Evolutionary conservation across 2,797 vertebrate genomes (phyloP), one percentile per base, ranked within the genome.

Genomic region (Anableps anableps): DNA sequence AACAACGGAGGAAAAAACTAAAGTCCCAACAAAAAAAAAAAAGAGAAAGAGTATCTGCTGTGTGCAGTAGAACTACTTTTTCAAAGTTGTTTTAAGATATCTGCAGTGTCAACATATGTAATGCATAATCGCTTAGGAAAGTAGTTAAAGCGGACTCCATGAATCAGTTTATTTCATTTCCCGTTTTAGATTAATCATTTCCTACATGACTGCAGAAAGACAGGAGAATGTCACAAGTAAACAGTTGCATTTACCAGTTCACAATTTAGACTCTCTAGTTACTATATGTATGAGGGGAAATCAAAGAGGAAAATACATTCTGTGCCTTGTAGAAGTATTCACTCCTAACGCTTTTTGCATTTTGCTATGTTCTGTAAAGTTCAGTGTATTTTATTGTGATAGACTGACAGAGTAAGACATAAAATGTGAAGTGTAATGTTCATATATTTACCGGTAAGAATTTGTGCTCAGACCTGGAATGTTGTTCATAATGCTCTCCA

Each of bases 161-260:
- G 88, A 86, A 84, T 93, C 81, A 88, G 78, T 50, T 68, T 11
- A 72, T 74, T 83, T 79, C 50, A 60, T 45, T 80, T 74, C 86
- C 58, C 77, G 77, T 88, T 89, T 88, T 83, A 88, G 80, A 81
- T 73, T 68, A 88, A 78, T 64, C 66, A 88, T 92, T 94, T 93
- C 82, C 86, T 86, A 83, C 75, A 83, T 78, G 76, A 86, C 75
- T 77, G 79, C 72, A 79, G 72, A 50, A 31, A 84, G 74, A 58
- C 62, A 75, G 72, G 29, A 70, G 64, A 70, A 55, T 38, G 41
- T 64, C 45, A 29, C 77, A 17, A 74, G 23, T 47, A 79, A 88
- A 60, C 66, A 74, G 77, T 80, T 76, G 55, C 74, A 72, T 83
- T 86, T 70, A 73, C 29, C 73, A 85, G 75, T 72, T 83, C 72